Conservation (phyloP, 2,888 invertebrate species). For the Eilema depressum region DNA sequence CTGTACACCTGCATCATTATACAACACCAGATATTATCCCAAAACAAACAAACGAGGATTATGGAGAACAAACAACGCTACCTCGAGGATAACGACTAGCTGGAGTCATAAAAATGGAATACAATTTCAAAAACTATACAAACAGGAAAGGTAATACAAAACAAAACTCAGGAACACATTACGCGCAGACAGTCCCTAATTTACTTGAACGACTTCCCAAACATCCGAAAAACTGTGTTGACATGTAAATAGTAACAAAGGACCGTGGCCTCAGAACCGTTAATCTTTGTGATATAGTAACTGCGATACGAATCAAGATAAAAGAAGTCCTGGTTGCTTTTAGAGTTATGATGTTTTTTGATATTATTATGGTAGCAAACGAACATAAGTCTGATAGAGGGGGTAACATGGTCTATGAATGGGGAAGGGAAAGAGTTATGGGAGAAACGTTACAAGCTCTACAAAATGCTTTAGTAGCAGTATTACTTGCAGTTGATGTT, state of each 20-base stretch:
- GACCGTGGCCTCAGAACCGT: constrained; percentile 26
- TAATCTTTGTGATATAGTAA: constrained; percentile 40
- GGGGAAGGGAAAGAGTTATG: too few relatives aligned
- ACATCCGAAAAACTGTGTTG: constrained; percentile 20
- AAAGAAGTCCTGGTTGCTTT: constrained; percentile 14
- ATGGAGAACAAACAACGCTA: constrained; percentile 4
- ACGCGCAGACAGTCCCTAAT: constrained; percentile 15
- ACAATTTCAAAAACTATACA: constrained; percentile 12
- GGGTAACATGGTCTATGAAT: too few relatives aligned
- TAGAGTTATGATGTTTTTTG: neutral
- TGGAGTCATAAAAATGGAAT: neutral
- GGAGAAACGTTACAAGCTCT: neutral
- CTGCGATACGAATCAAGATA: constrained; percentile 28
- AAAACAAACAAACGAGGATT: neutral
- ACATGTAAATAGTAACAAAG: constrained; percentile 41
- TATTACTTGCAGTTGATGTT: neutral
- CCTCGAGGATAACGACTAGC: constrained; percentile 3
- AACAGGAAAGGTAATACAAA: constrained; percentile 2
- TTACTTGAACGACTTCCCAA: constrained; percentile 23
- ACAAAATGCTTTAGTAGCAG: neutral
- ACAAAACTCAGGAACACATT: constrained; percentile 20
- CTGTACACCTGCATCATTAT: constrained; percentile 26
- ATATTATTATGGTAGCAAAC: neutral
- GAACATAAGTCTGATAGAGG: too few relatives aligned
- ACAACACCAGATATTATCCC: neutral